These are phyloP conservation scores for Drosophila paramelanica DNA, from an alignment of 2,888 invertebrate genomes.

Conservation along the genomic window DNA sequence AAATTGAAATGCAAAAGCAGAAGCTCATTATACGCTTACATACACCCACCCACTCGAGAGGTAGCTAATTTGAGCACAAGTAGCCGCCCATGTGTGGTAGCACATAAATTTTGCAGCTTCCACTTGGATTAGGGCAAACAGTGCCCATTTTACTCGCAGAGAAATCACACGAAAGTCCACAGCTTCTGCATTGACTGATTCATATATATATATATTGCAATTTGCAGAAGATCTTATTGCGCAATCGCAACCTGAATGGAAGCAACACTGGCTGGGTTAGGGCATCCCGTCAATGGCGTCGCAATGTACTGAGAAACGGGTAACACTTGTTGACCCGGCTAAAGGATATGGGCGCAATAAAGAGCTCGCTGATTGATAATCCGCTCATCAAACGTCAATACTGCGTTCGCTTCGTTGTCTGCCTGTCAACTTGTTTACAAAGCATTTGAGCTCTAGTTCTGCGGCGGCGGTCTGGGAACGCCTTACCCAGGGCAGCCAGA, in stretches of 20 bases:
- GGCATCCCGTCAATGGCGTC: constrained; percentile 21
- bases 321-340: constrained; percentile 53
- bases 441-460: constrained; percentile 43
- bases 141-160: not conserved
- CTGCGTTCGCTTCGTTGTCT: constrained; percentile 49
- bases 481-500: constrained; percentile 25
- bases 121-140: not conserved
- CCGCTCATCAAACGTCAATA: constrained; percentile 82
- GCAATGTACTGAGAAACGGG: constrained; percentile 19
- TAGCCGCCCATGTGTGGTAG: not conserved
- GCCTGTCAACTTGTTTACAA: constrained; percentile 75
- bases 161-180: not conserved
- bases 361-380: constrained; percentile 67
- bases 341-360: constrained; percentile 19
- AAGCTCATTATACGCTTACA: constrained; percentile 72
- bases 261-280: too few species aligned
- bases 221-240: constrained; percentile 2
- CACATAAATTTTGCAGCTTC: constrained; percentile 4
- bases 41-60: constrained; percentile 40
- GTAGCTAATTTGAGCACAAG: constrained; percentile 1
- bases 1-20: constrained; percentile 80
- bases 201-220: not conserved
- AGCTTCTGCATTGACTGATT: not conserved
- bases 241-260: constrained; percentile 19
- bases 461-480: constrained; percentile 22